Evolutionary conservation across 2,888 invertebrate species (phyloP).

Genomic region (Phyto melanocephala): DNA sequence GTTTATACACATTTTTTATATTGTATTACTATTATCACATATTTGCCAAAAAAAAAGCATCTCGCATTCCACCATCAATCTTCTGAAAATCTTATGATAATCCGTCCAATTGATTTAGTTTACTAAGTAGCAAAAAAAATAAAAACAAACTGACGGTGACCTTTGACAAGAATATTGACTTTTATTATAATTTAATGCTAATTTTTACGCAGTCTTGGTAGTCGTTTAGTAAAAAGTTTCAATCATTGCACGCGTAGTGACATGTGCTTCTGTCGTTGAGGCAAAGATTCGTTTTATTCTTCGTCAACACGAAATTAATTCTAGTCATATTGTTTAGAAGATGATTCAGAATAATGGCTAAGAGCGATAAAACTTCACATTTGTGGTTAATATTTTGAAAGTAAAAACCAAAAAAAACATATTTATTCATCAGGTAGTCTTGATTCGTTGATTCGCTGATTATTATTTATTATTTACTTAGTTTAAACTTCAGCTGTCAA

Average conservation of each 20-base stretch:
- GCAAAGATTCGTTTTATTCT: background rate
- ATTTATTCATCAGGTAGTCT: too few species aligned
- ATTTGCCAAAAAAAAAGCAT: too few species aligned
- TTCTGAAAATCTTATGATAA: too few species aligned
- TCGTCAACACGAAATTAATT: background rate
- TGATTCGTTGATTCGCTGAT: too few species aligned
- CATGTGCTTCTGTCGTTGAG: constrained; percentile 23
- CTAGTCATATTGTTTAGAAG: background rate
- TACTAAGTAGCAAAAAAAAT: background rate
- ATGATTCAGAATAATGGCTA: background rate
- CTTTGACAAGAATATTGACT: constrained; percentile 60
- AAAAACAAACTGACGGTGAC: constrained; percentile 34
- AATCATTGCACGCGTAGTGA: constrained; percentile 44
- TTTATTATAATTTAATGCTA: constrained; percentile 49
- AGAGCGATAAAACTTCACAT: background rate
- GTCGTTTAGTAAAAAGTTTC: constrained; percentile 7
- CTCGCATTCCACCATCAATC: too few species aligned
- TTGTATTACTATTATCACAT: too few species aligned
- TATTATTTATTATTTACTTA: too few species aligned
- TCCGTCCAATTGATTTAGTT: too few species aligned
- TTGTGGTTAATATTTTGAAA: too few species aligned
- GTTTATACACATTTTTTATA: too few species aligned
- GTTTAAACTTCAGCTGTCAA: too few species aligned
- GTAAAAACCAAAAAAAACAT: too few species aligned
- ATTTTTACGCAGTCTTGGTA: constrained; percentile 40